phyloP scores from a whole-genome alignment of 2,888 invertebrate species.

The Temnothorax rugatulus region DNA sequence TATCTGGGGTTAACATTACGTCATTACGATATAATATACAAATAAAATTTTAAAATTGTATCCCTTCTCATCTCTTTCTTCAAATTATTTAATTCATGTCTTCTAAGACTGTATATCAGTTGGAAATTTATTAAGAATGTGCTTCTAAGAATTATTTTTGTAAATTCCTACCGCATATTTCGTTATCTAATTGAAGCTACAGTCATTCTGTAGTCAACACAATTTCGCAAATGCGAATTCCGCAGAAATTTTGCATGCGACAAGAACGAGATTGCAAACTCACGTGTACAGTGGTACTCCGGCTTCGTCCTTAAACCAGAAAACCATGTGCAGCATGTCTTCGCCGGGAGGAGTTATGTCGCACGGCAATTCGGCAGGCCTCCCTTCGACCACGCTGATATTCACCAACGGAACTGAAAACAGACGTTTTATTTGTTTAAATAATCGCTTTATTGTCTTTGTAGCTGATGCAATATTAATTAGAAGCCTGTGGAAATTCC shows the following conservation, averaged over 20 bases:
- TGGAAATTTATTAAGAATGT: background rate
- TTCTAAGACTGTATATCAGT: background rate
- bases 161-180: background rate
- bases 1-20: background rate
- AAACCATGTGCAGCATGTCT: slow-evolving; percentile 96
- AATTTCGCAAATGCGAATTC: slow-evolving; percentile 27
- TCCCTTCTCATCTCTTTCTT: background rate
- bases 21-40: background rate
- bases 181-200: background rate
- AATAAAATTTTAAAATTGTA: background rate
- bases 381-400: slow-evolving; percentile 95
- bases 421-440: slow-evolving; percentile 8
- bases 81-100: slow-evolving; percentile 1
- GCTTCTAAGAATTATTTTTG: background rate
- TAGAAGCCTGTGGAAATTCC: background rate
- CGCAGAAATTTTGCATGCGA: slow-evolving; percentile 13
- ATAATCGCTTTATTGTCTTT: background rate
- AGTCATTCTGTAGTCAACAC: slow-evolving; percentile 2
- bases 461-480: background rate
- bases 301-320: slow-evolving; percentile 96
- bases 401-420: slow-evolving; percentile 91
- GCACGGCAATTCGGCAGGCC: slow-evolving; percentile 95
- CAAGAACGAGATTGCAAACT: slow-evolving; percentile 77
- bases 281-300: slow-evolving; percentile 96
- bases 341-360: slow-evolving; percentile 93